phyloP scores from a whole-genome alignment of 2,113 vertebrate genomes.

The Dipodomys merriami region DNA sequence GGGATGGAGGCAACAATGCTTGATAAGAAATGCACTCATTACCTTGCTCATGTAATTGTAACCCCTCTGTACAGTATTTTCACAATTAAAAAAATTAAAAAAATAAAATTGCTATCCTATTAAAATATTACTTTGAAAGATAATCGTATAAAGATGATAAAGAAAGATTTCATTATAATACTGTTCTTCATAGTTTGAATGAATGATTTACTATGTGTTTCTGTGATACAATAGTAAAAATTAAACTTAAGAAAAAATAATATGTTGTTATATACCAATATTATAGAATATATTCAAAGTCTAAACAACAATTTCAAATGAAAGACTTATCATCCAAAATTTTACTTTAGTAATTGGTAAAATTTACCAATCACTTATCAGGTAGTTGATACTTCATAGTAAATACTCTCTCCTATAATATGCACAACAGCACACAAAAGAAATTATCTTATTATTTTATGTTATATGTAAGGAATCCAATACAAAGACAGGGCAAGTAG shows the following conservation, averaged over 20 bases:
- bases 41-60: no score
- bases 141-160: background rate
- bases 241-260: slow-evolving; percentile 7
- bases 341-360: slow-evolving; percentile 11
- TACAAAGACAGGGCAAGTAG: background rate
- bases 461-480: background rate
- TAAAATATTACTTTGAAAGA: background rate
- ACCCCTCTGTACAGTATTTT: no score
- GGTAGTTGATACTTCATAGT: background rate
- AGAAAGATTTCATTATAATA: slow-evolving; percentile 1
- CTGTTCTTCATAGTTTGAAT: background rate
- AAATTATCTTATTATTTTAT: no score
- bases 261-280: background rate
- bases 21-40: no score
- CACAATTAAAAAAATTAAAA: no score
- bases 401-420: background rate
- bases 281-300: background rate
- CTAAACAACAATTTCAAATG: background rate
- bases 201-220: background rate
- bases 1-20: no score
- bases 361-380: slow-evolving; percentile 16
- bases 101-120: background rate
- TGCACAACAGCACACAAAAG: no score
- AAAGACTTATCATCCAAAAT: background rate
- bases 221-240: background rate